phyloP scores from a whole-genome alignment of 2,797 vertebrate species.

The Cheirogaleus major region DNA sequence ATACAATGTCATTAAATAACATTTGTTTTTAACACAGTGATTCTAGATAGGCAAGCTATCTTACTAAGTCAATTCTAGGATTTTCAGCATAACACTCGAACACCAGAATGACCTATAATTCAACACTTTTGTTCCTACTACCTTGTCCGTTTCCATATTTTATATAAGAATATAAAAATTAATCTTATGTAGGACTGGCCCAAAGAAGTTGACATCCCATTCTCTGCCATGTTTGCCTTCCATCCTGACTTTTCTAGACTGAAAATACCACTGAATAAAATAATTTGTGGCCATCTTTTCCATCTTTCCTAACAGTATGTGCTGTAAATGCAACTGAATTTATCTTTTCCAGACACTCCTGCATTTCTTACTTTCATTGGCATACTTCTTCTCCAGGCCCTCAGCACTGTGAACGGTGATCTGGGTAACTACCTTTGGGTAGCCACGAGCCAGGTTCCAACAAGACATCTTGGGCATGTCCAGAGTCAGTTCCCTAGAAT shows the following conservation, averaged over 20 bases:
- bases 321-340: not conserved
- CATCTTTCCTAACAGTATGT: not conserved
- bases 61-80: not conserved
- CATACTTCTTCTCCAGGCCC: conserved; percentile 85
- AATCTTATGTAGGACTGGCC: not conserved
- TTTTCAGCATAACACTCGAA: not conserved
- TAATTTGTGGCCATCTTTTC: not conserved
- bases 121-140: not conserved
- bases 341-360: not conserved
- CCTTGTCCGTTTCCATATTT: not conserved
- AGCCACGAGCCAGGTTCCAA: conserved; percentile 91
- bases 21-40: conserved; percentile 24
- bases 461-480: conserved; percentile 91
- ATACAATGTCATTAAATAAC: not conserved
- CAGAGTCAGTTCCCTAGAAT: conserved; percentile 89
- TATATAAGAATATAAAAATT: conserved; percentile 17
- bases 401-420: conserved; percentile 90
- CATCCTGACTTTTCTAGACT: not conserved
- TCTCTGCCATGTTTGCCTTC: not conserved
- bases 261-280: not conserved
- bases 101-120: not conserved
- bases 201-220: not conserved
- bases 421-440: conserved; percentile 91
- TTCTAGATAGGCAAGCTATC: conserved; percentile 24
- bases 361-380: conserved; percentile 73